Conservation (phyloP, 1,140 invertebrate species). For the Ceratina australensis region DNA sequence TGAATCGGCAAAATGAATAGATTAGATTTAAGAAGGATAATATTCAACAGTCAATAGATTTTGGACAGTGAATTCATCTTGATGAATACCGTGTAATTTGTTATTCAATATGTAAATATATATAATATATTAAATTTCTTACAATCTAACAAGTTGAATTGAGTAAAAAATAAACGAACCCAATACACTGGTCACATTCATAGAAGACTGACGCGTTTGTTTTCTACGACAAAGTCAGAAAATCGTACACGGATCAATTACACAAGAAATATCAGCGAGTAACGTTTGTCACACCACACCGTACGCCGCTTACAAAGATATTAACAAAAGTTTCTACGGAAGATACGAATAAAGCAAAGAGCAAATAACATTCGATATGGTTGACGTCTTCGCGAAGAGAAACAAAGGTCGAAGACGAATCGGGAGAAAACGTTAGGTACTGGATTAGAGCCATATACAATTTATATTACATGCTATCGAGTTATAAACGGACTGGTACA, state of each 20-base stretch:
- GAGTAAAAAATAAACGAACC: conserved; percentile 60
- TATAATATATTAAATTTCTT: conserved; percentile 70
- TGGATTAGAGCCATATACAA: conserved; percentile 59
- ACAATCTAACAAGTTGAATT: conserved; percentile 63
- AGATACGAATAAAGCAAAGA: neutral
- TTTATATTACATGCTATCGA: conserved; percentile 53
- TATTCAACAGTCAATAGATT: neutral
- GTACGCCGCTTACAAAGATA: neutral
- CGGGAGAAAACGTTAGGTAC: conserved; percentile 32
- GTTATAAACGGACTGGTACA: conserved; percentile 55
- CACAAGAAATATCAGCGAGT: conserved; percentile 30
- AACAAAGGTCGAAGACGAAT: neutral
- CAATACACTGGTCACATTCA: conserved; percentile 50
- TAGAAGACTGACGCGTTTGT: conserved; percentile 35
- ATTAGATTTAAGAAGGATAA: no score
- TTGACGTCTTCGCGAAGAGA: conserved; percentile 16
- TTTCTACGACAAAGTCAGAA: conserved; percentile 30
- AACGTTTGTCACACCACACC: conserved; percentile 47
- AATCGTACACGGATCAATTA: conserved; percentile 34
- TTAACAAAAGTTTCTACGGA: no score
- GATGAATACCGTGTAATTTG: conserved; percentile 52
- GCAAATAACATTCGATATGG: conserved; percentile 11
- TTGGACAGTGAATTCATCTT: conserved; percentile 5
- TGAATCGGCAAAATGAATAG: neutral
- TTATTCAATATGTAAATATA: conserved; percentile 46